Conservation (phyloP, 2,888 invertebrate genomes). For the Aphidoletes aphidimyza region DNA sequence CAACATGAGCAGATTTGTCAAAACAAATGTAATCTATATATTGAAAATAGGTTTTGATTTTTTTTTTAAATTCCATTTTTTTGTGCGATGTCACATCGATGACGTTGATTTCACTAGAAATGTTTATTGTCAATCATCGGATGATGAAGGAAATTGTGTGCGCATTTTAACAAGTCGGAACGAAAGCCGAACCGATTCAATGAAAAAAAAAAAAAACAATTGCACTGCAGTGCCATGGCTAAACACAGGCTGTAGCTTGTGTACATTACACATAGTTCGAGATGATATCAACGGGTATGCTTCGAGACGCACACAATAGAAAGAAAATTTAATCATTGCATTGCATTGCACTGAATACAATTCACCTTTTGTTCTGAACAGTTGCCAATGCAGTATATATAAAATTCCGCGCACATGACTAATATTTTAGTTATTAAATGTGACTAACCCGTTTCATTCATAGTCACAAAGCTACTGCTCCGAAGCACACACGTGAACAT, state of each 20-base stretch:
- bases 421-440: not conserved
- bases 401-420: not conserved
- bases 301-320: not conserved
- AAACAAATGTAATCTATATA: not conserved
- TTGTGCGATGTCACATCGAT: too few relatives aligned
- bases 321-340: not conserved
- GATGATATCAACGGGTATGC: not conserved
- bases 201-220: too few relatives aligned
- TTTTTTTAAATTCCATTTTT: too few relatives aligned
- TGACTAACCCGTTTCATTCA: slow-evolving; percentile 13
- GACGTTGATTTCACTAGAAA: too few relatives aligned
- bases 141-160: too few relatives aligned
- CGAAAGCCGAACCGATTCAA: too few relatives aligned
- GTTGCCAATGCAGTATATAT: not conserved
- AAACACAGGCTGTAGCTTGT: too few relatives aligned
- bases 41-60: not conserved
- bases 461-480: not conserved
- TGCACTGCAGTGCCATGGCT: too few relatives aligned
- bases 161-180: too few relatives aligned
- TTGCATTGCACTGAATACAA: not conserved
- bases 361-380: slow-evolving; percentile 4
- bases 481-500: too few relatives aligned
- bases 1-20: not conserved
- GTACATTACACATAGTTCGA: too few relatives aligned
- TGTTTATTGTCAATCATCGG: too few relatives aligned